Percentiles rank a stretch among this genome's conserved stretches.
Conservation (phyloP, 1,140 invertebrate species). For the Scaptodrosophila lebanonensis region DNA sequence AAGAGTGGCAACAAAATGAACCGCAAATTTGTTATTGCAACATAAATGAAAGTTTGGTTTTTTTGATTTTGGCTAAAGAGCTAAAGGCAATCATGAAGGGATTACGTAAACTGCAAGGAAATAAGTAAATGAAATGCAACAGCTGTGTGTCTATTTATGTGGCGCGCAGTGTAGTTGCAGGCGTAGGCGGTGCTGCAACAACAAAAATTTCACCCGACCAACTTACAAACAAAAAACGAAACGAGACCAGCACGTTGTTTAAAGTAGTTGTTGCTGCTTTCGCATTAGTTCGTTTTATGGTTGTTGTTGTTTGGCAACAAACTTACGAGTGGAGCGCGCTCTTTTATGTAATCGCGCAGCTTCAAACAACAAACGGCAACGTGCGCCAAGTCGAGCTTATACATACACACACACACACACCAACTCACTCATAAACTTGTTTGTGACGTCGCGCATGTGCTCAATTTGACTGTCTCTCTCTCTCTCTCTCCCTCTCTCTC, state of each 20-base stretch:
- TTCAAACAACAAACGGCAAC: conserved; percentile 23
- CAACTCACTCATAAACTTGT: too few species aligned
- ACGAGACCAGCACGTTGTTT: conserved; percentile 52
- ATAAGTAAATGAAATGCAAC: conserved; percentile 28
- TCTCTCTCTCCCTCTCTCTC: conserved; percentile 18
- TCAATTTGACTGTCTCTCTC: conserved; percentile 7
- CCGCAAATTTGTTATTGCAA: conserved; percentile 38
- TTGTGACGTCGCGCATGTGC: not conserved
- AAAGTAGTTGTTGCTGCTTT: conserved; percentile 23
- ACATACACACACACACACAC: too few species aligned
- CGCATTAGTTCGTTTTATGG: too few species aligned
- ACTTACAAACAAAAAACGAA: conserved; percentile 32
- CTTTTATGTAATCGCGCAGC: conserved; percentile 64
- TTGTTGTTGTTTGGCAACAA: too few species aligned
- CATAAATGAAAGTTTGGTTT: conserved; percentile 62
- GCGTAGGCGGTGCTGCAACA: conserved; percentile 20
- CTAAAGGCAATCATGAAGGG: conserved; percentile 48
- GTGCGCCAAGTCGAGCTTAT: too few species aligned
- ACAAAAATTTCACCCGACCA: conserved; percentile 43
- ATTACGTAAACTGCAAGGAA: conserved; percentile 47
- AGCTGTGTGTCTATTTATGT: conserved; percentile 34
- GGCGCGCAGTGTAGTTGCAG: conserved; percentile 29
- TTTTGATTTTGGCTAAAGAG: conserved; percentile 37
- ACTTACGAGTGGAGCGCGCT: too few species aligned
- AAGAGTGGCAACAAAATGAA: not conserved